Percentiles rank a stretch among this genome's conserved stretches.
These are phyloP conservation scores for Meloidogyne hapla DNA, from an alignment of 1,140 invertebrate species.

Conservation along the genomic window DNA sequence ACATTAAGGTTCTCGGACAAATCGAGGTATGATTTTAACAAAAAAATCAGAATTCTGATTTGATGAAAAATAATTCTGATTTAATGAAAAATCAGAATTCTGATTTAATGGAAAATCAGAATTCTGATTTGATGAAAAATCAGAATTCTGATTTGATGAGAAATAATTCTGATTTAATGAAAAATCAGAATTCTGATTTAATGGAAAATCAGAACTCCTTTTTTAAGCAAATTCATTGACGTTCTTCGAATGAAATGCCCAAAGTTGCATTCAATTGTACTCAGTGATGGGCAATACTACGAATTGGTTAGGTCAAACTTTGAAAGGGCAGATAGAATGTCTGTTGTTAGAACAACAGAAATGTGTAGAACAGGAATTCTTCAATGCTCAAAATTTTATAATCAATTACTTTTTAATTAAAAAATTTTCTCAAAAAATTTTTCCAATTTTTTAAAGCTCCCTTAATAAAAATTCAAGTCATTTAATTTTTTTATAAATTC, in stretches of 20 bases:
- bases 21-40: constrained; percentile 77
- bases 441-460: too few relatives aligned
- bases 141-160: constrained; percentile 71
- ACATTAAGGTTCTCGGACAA: constrained; percentile 97
- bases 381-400: constrained; percentile 61
- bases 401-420: constrained; percentile 56
- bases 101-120: neutral
- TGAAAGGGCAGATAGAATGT: constrained; percentile 89
- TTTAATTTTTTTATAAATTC: too few relatives aligned
- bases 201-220: constrained; percentile 68
- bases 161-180: constrained; percentile 74
- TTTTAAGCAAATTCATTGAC: constrained; percentile 63
- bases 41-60: constrained; percentile 65
- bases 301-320: constrained; percentile 99
- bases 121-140: constrained; percentile 2
- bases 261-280: constrained; percentile 68
- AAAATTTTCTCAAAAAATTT: neutral
- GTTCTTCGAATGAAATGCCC: constrained; percentile 67
- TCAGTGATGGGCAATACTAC: constrained; percentile 95
- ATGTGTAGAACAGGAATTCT: constrained; percentile 62
- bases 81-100: constrained; percentile 70
- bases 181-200: too few relatives aligned
- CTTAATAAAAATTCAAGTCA: too few relatives aligned
- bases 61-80: constrained; percentile 73
- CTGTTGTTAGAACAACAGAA: constrained; percentile 75